Evolutionary conservation across 2,888 invertebrate genomes (phyloP), one percentile per base, ranked within the genome.

Genomic region (Adelognathus sp.): DNA sequence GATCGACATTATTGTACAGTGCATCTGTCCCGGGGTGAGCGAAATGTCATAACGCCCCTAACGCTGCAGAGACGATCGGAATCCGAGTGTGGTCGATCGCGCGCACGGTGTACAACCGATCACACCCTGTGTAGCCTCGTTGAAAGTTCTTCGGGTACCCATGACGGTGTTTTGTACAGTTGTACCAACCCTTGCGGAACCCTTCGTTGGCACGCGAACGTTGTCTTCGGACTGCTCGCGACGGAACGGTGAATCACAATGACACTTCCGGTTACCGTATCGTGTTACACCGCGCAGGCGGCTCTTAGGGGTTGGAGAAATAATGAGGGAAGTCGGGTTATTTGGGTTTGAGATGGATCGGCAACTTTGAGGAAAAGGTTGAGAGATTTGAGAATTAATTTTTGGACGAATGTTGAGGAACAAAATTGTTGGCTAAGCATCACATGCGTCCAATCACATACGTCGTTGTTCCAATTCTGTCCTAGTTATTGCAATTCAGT

Each of bases 181-280:
- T 50, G 11, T 24, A 2, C 39, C 29, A 39, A 52, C 52, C 67
- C 63, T 63, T 64, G n/a, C 33, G 50, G 1, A 14, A 16, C 50
- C 36, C 54, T 18, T 16, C 5, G n/a, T n/a, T 9, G 74, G 69
- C 74, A 78, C 78, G 74, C 73, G 69, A 50, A 56, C 64, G 50
- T 74, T 78, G 78, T 74, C 74, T 78, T 41, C 50, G 27, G 39
- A 31, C 50, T 3, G 7, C 14, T 31, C 7, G 31, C 6, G n/a
- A 39, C n/a, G 9, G 27, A 16, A 73, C 27, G 50, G 14, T 27
- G 16, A 9, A 27, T 33, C 33, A 50, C 69, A 74, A 70, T 69
- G 27, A 21, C 18, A 64, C 74, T 74, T 78, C 74, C 64, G 69
- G 74, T 24, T 27, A n/a, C 0, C 6, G 14, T 24, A 61, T 72